Conservation (phyloP, 2,888 invertebrate genomes). For the Noctua pronuba region DNA sequence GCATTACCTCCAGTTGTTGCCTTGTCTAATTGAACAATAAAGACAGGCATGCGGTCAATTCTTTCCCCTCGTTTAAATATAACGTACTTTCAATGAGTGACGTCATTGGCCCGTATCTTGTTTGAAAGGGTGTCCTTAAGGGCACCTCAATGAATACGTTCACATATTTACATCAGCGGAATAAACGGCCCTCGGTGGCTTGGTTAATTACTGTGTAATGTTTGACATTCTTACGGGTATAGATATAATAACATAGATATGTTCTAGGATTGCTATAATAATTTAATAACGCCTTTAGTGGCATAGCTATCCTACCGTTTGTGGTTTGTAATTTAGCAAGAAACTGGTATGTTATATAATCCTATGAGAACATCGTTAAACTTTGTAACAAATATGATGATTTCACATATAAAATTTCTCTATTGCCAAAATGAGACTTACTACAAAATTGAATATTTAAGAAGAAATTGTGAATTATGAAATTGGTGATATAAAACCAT, state of each 20-base stretch:
- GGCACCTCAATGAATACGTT: slow-evolving; percentile 34
- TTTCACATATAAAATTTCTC: not conserved
- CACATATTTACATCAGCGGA: slow-evolving; percentile 22
- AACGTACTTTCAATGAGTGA: slow-evolving; percentile 63
- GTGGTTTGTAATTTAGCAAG: slow-evolving; percentile 6
- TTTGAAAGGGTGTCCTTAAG: slow-evolving; percentile 44
- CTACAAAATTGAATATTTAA: not conserved
- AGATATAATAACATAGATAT: not conserved
- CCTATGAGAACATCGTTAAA: not conserved
- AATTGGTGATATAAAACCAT: not conserved
- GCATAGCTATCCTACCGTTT: not conserved
- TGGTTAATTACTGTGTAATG: not conserved
- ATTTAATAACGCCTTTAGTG: not conserved
- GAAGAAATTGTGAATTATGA: not conserved
- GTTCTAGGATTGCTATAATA: slow-evolving; percentile 18
- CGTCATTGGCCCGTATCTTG: slow-evolving; percentile 51
- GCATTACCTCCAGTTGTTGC: slow-evolving; percentile 67
- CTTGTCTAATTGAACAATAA: slow-evolving; percentile 77
- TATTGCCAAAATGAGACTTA: not conserved
- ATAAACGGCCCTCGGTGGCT: not conserved
- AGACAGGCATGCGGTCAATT: slow-evolving; percentile 71
- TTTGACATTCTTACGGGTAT: slow-evolving; percentile 13
- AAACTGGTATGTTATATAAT: slow-evolving; percentile 2
- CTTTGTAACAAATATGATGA: not conserved
- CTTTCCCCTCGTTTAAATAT: slow-evolving; percentile 66